Conservation (phyloP, 1,140 invertebrate species). For the Bacillus rossius region DNA sequence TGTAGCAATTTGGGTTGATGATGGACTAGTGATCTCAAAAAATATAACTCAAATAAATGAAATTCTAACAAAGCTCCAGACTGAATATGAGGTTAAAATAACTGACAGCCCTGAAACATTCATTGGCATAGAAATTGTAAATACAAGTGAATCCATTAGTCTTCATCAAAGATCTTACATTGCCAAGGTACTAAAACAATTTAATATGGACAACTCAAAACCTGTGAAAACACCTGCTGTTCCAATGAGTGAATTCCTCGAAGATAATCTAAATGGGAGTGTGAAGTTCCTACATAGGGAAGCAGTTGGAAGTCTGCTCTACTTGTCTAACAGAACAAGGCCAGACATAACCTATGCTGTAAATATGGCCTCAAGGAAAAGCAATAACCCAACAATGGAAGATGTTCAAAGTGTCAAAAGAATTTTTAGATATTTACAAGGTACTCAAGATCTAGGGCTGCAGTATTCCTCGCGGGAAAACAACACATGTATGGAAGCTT, state of each 20-base stretch:
- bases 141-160: too few species aligned
- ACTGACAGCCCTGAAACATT: too few species aligned
- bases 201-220: slow-evolving; percentile 22
- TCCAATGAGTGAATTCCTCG: background rate
- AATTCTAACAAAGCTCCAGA: too few species aligned
- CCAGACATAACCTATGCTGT: slow-evolving; percentile 40
- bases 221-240: slow-evolving; percentile 18
- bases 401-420: slow-evolving; percentile 37
- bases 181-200: slow-evolving; percentile 21
- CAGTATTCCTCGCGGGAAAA: background rate
- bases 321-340: slow-evolving; percentile 32
- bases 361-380: slow-evolving; percentile 24
- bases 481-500: background rate
- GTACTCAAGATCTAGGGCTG: slow-evolving; percentile 27
- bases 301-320: slow-evolving; percentile 33
- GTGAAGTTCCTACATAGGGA: slow-evolving; percentile 23
- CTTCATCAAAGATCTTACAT: slow-evolving; percentile 24
- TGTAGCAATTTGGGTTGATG: too few species aligned
- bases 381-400: slow-evolving; percentile 21
- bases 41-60: too few species aligned
- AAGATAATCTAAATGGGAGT: background rate
- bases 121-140: too few species aligned
- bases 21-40: too few species aligned
- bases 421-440: slow-evolving; percentile 40
- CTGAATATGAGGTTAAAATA: too few species aligned